Evolutionary conservation across 2,797 vertebrate species (phyloP), one percentile per base, ranked within the genome.

Genomic region (Lerista edwardsae): DNA sequence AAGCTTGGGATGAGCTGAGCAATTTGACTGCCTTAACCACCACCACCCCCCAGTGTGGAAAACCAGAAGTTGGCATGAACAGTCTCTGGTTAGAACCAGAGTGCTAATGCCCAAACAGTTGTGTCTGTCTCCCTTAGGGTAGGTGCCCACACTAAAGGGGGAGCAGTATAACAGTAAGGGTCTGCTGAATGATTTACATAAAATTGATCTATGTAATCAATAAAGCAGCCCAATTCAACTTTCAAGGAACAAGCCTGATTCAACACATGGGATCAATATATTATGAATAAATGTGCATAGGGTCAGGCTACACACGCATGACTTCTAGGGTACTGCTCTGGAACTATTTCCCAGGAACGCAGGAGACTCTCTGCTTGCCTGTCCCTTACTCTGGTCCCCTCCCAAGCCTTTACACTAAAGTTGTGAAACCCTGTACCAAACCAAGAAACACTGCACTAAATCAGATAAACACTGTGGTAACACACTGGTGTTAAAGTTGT

Each of bases 361-460:
- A 71, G 34, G 21, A 59, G 11, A 27, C 21, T 23, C 5, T 61
- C 62, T 47, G 27, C 62, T 17, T 31, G 23, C 14, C 5, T 39
- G 25, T 39, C 25, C 75, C 3, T 61, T 80, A 36, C 67, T 57
- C 47, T 39, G 31, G 62, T 51, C 23, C 14, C 21, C 31, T 36
- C 47, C 29, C 27, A 55, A 67, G 31, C 31, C 51, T 80, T 57
- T 65, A 80, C 47, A 57, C 79, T 69, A 36, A 55, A 80, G 65
- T 69, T 80, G 79, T 69, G 79, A 80, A 80, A 57, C 67, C 79
- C 25, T 80, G 34, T 57, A 80, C 47, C 44, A 80, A 80, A 68
- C 44, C 47, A 36, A 68, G 78, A 68, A 79, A 68, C 31, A 57
- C 27, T 14, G 31, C 57, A 69, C 47, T 47, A 80, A 69, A 80